Percentiles rank a stretch among this genome's conserved stretches.
phyloP scores from a whole-genome alignment of 2,113 vertebrate genomes.

The Balaeniceps rex region DNA sequence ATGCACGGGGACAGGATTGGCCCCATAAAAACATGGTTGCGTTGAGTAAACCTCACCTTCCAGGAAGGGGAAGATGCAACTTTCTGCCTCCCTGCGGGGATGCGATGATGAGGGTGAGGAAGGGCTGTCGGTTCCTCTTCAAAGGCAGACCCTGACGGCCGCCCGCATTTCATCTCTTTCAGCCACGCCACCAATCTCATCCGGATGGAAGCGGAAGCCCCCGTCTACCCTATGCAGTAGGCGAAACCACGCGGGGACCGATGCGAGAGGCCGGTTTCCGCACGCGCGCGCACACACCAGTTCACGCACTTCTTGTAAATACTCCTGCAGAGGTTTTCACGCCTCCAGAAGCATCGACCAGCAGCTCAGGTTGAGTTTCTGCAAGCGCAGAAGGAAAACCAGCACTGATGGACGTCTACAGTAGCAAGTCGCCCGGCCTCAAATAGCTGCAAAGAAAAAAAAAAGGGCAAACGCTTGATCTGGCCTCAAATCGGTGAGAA shows the following conservation, averaged over 20 bases:
- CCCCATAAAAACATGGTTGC: fast-evolving
- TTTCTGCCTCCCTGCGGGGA: background rate
- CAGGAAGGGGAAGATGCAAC: no score
- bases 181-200: background rate
- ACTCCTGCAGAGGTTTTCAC: fast-evolving
- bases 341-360: background rate
- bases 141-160: background rate
- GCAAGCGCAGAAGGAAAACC: background rate
- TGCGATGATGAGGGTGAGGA: background rate
- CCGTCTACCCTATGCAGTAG: background rate
- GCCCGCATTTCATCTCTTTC: background rate
- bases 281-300: fast-evolving
- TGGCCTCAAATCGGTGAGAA: background rate
- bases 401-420: fast-evolving
- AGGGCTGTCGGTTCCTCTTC: background rate
- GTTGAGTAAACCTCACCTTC: no score
- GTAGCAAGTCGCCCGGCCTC: background rate
- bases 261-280: fast-evolving
- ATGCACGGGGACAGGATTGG: fast-evolving
- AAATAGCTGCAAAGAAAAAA: background rate
- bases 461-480: background rate
- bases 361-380: background rate
- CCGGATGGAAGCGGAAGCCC: background rate
- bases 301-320: background rate
- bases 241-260: background rate